Conservation (phyloP, 2,797 vertebrate species). For the Moxostoma hubbsi region DNA sequence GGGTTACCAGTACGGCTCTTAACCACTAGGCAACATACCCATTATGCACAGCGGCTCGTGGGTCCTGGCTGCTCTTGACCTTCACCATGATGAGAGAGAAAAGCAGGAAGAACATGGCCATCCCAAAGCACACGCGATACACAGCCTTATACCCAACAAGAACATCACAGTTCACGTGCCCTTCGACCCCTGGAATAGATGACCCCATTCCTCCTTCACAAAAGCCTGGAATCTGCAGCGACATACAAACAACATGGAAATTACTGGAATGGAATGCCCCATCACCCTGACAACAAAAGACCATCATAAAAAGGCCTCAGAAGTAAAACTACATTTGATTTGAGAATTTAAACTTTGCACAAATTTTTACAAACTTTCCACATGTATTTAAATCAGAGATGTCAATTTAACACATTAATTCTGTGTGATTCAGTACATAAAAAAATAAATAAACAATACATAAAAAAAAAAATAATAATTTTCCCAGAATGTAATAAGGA, state of each 20-base stretch:
- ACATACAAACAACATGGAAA: neutral
- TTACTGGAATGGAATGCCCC: neutral
- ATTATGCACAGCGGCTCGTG: constrained; percentile 91
- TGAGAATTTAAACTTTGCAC: no score
- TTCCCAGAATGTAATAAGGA: no score
- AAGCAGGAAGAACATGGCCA: constrained; percentile 98
- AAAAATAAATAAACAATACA: no score
- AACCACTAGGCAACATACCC: constrained; percentile 71
- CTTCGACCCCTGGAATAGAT: constrained; percentile 81
- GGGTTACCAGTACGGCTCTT: neutral
- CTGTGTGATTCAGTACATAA: no score
- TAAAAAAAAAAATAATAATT: no score
- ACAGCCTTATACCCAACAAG: constrained; percentile 97
- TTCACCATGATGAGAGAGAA: constrained; percentile 97
- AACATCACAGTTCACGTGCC: constrained; percentile 91
- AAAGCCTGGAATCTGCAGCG: constrained; percentile 91
- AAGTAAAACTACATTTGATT: no score
- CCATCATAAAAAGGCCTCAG: neutral
- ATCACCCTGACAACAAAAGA: neutral
- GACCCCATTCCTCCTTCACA: constrained; percentile 89
- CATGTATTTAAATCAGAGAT: no score
- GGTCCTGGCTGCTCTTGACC: constrained; percentile 96
- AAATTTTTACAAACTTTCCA: no score
- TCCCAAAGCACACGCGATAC: constrained; percentile 95
- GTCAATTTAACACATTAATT: no score